Conservation (phyloP, 30 jellyfish, hydroid and myxozoan species). For the Aurelia aurita complex sp. Pacific region DNA sequence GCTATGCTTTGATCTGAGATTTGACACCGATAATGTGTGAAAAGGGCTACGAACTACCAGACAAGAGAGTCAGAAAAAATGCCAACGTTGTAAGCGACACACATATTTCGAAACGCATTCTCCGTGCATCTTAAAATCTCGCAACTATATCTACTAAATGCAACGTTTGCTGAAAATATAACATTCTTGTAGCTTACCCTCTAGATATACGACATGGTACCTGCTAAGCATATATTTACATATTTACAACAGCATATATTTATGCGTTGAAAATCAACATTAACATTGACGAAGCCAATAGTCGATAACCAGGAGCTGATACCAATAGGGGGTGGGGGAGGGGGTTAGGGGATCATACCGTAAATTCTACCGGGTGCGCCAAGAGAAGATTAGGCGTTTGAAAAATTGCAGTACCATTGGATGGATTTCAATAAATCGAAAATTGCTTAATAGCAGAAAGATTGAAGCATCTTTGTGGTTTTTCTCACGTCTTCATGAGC, state of each 20-base stretch:
- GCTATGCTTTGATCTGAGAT: no score
- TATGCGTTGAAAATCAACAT: constrained; percentile 27
- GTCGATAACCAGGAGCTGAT: background rate
- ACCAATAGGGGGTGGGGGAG: background rate
- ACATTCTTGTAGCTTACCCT: constrained; percentile 27
- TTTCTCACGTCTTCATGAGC: no score
- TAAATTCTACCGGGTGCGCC: background rate
- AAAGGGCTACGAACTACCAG: no score
- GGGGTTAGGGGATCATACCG: background rate
- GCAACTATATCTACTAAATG: constrained; percentile 28
- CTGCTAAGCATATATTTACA: constrained; percentile 37
- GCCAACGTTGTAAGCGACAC: no score
- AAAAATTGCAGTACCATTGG: no score
- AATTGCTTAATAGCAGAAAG: no score
- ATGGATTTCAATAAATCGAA: no score
- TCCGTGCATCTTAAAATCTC: constrained; percentile 13
- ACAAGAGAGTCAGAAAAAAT: no score
- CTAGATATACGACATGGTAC: constrained; percentile 30
- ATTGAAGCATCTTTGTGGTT: no score
- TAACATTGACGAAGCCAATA: background rate
- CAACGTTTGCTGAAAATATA: constrained; percentile 34
- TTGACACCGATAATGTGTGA: no score
- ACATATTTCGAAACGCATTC: no score
- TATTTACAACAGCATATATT: constrained; percentile 31
- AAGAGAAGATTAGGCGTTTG: no score